Conservation (phyloP, 2,797 vertebrate genomes). For the Phyllotis vaccarum region DNA sequence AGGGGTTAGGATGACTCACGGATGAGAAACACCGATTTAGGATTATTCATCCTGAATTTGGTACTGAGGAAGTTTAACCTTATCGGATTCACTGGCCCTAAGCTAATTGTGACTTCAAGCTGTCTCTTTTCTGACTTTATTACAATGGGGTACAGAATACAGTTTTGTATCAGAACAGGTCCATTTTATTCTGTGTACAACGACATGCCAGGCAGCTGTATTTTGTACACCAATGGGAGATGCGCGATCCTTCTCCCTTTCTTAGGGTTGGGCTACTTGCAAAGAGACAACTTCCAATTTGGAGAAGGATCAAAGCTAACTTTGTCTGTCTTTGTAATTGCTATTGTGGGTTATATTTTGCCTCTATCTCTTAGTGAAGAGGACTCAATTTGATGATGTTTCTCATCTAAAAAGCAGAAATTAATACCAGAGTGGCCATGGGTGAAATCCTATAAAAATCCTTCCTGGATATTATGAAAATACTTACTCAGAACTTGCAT, state of each 20-base stretch:
- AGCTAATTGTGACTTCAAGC: conserved; percentile 78
- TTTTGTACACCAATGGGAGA: conserved; percentile 14
- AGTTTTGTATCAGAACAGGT: conserved; percentile 76
- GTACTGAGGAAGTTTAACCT: conserved; percentile 79
- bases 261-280: conserved; percentile 1
- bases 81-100: conserved; percentile 79
- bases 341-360: not conserved
- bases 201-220: conserved; percentile 56
- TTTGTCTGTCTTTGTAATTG: conserved; percentile 50
- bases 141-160: conserved; percentile 81
- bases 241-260: not conserved
- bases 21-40: not conserved
- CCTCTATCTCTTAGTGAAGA: not conserved
- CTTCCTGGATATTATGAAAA: not conserved
- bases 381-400: not conserved
- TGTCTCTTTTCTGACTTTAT: conserved; percentile 79
- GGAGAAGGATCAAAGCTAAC: not conserved
- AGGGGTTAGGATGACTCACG: not conserved
- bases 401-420: conserved; percentile 46
- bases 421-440: conserved; percentile 20
- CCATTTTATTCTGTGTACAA: conserved; percentile 77
- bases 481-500: not conserved
- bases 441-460: not conserved
- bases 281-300: not conserved
- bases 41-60: conserved; percentile 75